Base-by-base conservation (phyloP, 2,113 vertebrate genomes). In the Nycticebus coucang region DNA sequence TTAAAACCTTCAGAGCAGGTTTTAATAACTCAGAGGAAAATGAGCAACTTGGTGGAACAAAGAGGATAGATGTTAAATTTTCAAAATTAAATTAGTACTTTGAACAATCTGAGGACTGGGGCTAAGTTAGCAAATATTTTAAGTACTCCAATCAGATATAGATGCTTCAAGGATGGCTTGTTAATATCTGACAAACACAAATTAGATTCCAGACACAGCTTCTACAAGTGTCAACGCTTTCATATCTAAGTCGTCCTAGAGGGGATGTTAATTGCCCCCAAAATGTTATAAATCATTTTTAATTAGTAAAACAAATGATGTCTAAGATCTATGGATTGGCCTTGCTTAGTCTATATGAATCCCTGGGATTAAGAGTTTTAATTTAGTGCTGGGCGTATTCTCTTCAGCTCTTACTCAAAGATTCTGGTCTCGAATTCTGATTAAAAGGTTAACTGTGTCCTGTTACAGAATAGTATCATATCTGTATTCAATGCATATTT, bases 21-120 rank as follows among this genome's bases (percentile, higher is more conserved):
- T 88, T 96, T 93, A 60, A 50, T 88, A 80, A 79, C 24, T 60
- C 22, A 92, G 5, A 91, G 59, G 74, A 79, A 86, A 87, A 77
- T 57, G 9, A 89, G 5, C 17, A 74, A 45, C 12, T 93, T 74
- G 17, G 71, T 69, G 21, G 33, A 89, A 75, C 21, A 71, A 92
- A 45, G 60, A 19, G n/a, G 37, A 30, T 17, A 84, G 28, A 71
- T 18, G 17, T 72, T 78, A 72, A 96, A 85, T 45, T 45, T 72
- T 62, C 57, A 91, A 26, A 77, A 92, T 92, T 77, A 69, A 89
- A 35, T 78, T 59, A 69, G 66, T 66, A 66, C 82, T 89, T 94
- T 45, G 33, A 84, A 78, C 18, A 86, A 78, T 4, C 2, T 81
- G 7, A 26, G 60, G 35, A 7, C 21, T 10, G 37, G 11, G 9